Evolutionary conservation across 2,113 vertebrate genomes (phyloP), one percentile per base, ranked within the genome.

Genomic region (Pica pica): DNA sequence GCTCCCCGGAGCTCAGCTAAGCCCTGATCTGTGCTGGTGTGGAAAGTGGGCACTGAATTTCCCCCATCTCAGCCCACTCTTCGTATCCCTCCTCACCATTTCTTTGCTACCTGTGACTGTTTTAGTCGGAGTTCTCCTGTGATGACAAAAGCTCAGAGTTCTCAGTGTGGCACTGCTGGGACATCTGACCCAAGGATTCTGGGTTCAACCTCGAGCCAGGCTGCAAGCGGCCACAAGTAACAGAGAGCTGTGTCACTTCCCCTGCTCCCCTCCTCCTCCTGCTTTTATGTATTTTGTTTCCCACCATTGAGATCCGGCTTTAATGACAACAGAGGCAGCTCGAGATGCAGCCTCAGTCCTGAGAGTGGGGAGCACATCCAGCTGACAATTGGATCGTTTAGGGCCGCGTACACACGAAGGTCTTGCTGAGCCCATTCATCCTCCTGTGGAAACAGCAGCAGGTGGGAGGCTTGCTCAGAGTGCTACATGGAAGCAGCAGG

Each of bases 341-440:
- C 19, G 30, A 52, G 35, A 28, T 17, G 33, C 57, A 68, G 63
- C 28, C 63, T 30, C 10, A 24, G 22, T 22, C 13, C 81, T 47
- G 49, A 28, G 13, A 3, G 42, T 33, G 46, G 44, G 50, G 28
- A 39, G 12, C 13, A 13, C 10, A 16, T 19, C 20, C 91, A 69
- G 46, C 50, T 84, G 59, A 49, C 49, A 49, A 15, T 9, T 9
- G 57, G 35, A 16, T 52, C 35, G 7, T 35, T 59, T 30, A 59
- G 26, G 60, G 56, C 31, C 42, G 6, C 0, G 0, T 13, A 11
- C 73, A 21, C 22, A 13, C 3, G 8, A 17, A 3, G 0, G 1
- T 8, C 19, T 33, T 26, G 39, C 42, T 8, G 6, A 33, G 44
- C 41, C 13, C 26, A 0, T 19, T 23, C 24, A 16, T 11, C 3